Evolutionary conservation across 2,888 invertebrate species (phyloP).

Genomic region (Tenodera sinensis): DNA sequence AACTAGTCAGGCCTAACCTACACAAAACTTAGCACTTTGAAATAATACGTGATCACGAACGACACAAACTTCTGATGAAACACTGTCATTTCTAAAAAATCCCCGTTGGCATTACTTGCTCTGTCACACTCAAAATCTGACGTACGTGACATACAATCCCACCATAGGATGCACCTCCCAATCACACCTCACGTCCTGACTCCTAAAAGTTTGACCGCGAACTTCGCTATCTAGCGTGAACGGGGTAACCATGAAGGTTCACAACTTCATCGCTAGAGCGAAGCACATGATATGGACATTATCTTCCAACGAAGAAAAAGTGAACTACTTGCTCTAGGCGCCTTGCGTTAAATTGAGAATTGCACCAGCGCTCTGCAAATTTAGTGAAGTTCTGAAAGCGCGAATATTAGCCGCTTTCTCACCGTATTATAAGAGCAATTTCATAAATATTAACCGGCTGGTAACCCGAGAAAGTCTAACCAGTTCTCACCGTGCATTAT

Average conservation of each 20-base stretch:
- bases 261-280: not conserved
- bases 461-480: no score
- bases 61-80: not conserved
- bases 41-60: not conserved
- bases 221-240: not conserved
- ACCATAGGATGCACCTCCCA: not conserved
- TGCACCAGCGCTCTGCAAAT: no score
- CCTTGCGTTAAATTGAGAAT: no score
- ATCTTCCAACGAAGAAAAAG: not conserved
- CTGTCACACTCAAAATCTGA: not conserved
- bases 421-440: no score
- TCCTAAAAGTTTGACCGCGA: not conserved
- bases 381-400: no score
- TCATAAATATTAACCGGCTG: no score
- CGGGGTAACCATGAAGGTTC: not conserved
- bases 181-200: not conserved
- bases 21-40: not conserved
- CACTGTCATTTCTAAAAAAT: not conserved
- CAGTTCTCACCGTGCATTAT: no score
- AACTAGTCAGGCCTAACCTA: constrained; percentile 15
- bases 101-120: not conserved
- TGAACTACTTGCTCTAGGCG: not conserved
- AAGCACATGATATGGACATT: not conserved
- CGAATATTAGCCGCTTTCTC: no score
- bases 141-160: not conserved